Conservation (phyloP, 2,888 invertebrate genomes). For the Argyra leucocephala region DNA sequence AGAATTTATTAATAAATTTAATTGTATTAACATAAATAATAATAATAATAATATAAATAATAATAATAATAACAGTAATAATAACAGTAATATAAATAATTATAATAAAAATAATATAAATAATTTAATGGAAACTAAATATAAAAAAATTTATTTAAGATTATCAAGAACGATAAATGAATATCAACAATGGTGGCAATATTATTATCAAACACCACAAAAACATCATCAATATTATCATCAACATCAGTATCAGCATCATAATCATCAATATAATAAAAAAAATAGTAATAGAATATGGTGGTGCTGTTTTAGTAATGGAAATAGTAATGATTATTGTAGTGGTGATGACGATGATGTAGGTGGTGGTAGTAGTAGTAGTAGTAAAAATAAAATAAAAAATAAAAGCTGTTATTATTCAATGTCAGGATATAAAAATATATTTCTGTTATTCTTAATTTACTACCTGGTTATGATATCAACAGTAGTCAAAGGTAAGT, state of each 20-base stretch:
- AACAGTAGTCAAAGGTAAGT: not conserved
- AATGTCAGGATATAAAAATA: not conserved
- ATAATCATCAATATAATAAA: no score
- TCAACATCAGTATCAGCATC: no score
- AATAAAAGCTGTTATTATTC: not conserved
- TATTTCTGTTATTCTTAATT: not conserved
- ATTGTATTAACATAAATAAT: not conserved
- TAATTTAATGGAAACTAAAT: not conserved
- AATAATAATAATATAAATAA: not conserved
- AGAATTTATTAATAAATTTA: no score
- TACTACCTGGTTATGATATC: conserved; percentile 2
- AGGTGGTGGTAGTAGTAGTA: not conserved
- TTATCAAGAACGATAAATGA: not conserved
- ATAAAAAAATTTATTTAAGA: not conserved
- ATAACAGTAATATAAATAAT: not conserved
- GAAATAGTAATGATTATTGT: not conserved
- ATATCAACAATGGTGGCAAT: not conserved
- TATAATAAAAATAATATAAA: not conserved
- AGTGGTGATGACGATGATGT: not conserved
- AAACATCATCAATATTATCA: no score
- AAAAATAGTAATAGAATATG: no score
- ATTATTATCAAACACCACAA: no score
- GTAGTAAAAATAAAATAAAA: not conserved
- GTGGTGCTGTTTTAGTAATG: no score
- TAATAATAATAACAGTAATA: not conserved